phyloP scores from a whole-genome alignment of 2,888 invertebrate genomes.

The Drosophila stalkeri region DNA sequence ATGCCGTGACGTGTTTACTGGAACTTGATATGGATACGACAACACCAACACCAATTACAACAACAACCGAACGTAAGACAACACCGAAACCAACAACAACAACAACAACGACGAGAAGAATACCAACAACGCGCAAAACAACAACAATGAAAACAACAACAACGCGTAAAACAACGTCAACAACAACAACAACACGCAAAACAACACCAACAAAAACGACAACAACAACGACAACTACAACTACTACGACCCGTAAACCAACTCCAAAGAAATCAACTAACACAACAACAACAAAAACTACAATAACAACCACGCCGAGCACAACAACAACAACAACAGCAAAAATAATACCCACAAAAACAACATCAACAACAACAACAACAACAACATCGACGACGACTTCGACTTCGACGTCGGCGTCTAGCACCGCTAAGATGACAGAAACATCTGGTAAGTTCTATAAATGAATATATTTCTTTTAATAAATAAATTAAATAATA shows the following conservation, averaged over 20 bases:
- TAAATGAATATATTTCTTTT: neutral
- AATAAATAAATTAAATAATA: neutral
- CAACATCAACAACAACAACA: slow-evolving; percentile 1
- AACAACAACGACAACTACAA: slow-evolving; percentile 20
- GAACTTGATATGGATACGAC: slow-evolving; percentile 9
- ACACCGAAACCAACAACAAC: slow-evolving; percentile 17
- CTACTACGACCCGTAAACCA: neutral
- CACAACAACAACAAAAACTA: neutral
- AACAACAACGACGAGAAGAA: slow-evolving; percentile 10
- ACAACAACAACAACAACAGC: slow-evolving; percentile 25
- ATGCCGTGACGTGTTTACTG: slow-evolving; percentile 57
- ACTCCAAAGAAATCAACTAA: slow-evolving; percentile 23
- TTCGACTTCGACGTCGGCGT: neutral
- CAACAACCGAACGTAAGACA: slow-evolving; percentile 4
- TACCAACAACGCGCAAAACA: neutral
- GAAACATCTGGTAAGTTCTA: neutral
- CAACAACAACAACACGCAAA: slow-evolving; percentile 8
- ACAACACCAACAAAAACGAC: slow-evolving; percentile 15
- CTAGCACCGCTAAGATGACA: neutral
- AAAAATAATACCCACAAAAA: slow-evolving; percentile 15
- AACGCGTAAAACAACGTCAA: slow-evolving; percentile 10
- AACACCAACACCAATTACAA: neutral
- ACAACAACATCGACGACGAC: neutral
- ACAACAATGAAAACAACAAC: slow-evolving; percentile 30
- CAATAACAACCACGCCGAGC: slow-evolving; percentile 4